Percentiles rank a stretch among this genome's conserved stretches.
These are phyloP conservation scores for Tragulus kanchil DNA, from an alignment of 2,113 vertebrate species.

Conservation along the genomic window DNA sequence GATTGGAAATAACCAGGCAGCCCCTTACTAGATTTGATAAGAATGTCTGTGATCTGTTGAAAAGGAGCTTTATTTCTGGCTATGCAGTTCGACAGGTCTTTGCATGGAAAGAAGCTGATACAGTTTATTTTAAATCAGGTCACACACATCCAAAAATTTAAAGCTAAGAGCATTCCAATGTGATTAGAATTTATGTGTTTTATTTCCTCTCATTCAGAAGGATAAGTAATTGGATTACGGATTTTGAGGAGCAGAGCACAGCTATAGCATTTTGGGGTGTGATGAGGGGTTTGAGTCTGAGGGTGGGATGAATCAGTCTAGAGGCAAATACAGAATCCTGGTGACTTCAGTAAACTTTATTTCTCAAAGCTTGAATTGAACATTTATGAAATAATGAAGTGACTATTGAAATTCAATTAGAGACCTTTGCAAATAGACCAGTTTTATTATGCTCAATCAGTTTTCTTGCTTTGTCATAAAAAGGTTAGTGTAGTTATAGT, in stretches of 20 bases:
- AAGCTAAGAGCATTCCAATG: slow-evolving; percentile 38
- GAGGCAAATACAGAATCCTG: background rate
- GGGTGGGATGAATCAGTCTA: background rate
- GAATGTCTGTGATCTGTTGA: background rate
- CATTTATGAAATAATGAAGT: background rate
- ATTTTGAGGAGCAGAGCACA: slow-evolving; percentile 13
- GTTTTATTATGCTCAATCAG: background rate
- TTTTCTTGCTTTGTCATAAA: background rate
- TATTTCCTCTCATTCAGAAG: background rate
- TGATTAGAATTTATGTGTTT: background rate
- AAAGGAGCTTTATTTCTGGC: background rate
- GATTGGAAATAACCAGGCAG: background rate
- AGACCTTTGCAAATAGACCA: background rate
- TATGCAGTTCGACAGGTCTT: background rate
- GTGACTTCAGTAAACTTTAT: background rate
- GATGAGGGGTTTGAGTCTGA: background rate
- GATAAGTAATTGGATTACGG: background rate
- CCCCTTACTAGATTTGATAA: background rate
- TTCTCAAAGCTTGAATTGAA: slow-evolving; percentile 25
- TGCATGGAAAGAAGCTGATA: background rate
- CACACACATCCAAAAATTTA: slow-evolving; percentile 36
- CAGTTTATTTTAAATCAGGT: slow-evolving; percentile 69
- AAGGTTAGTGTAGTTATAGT: background rate
- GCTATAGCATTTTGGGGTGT: background rate
- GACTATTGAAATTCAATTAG: background rate